Evolutionary conservation across 2,113 vertebrate species (phyloP).

Genomic region (Nothobranchius kuhntae): DNA sequence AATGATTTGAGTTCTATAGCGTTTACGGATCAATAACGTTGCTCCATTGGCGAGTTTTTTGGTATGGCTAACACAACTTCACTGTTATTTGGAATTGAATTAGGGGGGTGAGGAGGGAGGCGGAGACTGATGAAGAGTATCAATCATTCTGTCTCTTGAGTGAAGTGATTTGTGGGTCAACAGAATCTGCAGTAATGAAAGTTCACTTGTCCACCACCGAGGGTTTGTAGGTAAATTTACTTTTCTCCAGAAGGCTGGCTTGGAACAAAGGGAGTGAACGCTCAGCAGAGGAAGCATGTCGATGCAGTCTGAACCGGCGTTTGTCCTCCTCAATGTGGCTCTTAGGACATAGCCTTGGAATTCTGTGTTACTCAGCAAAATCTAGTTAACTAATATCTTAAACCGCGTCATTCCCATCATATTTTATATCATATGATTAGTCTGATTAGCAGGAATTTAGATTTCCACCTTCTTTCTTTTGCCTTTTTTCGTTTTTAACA

Average conservation of each 20-base stretch:
- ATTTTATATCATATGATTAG: slow-evolving; percentile 8
- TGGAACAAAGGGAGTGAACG: slow-evolving; percentile 43
- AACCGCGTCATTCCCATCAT: neutral
- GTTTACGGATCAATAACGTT: slow-evolving; percentile 75
- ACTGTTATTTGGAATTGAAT: slow-evolving; percentile 84
- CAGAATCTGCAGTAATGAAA: slow-evolving; percentile 84
- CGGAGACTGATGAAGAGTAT: slow-evolving; percentile 83
- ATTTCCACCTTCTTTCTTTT: neutral
- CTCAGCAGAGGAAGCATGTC: slow-evolving; percentile 40
- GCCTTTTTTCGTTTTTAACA: slow-evolving; percentile 7
- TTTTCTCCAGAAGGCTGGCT: slow-evolving; percentile 45
- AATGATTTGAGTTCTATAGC: slow-evolving; percentile 59
- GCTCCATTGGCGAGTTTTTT: slow-evolving; percentile 74
- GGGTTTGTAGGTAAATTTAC: slow-evolving; percentile 77
- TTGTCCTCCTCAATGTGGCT: slow-evolving; percentile 38
- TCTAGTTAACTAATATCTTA: slow-evolving; percentile 30
- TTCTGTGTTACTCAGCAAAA: slow-evolving; percentile 22
- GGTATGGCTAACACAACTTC: slow-evolving; percentile 78
- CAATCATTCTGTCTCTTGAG: slow-evolving; percentile 84
- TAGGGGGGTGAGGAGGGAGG: slow-evolving; percentile 73
- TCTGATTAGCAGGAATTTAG: slow-evolving; percentile 21
- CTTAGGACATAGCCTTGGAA: slow-evolving; percentile 49
- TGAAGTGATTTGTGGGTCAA: slow-evolving; percentile 82
- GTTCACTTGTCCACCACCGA: slow-evolving; percentile 79
- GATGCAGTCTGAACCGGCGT: slow-evolving; percentile 42